A percentile compares a stretch with the other conserved stretches of the same genome.
These are phyloP conservation scores for Panurus biarmicus DNA, from an alignment of 2,113 vertebrate species.

Conservation along the genomic window DNA sequence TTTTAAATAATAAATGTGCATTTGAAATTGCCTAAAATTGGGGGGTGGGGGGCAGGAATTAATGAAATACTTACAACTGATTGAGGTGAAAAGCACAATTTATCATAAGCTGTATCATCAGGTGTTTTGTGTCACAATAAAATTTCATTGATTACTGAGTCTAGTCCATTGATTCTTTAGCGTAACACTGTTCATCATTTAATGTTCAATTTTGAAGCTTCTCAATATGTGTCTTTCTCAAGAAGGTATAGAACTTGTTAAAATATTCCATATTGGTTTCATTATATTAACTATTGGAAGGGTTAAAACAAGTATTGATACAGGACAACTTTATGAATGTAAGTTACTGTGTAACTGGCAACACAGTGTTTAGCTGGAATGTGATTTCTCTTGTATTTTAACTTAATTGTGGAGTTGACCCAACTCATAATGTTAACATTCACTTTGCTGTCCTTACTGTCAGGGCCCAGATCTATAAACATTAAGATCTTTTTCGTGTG, in stretches of 20 bases:
- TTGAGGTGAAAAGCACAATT: not conserved
- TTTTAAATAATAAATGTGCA: conserved; percentile 1
- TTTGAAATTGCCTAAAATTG: not conserved
- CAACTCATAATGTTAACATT: conserved; percentile 52
- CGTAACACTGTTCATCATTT: not conserved
- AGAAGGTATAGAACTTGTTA: not conserved
- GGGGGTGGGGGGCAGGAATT: not conserved
- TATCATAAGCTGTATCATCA: not conserved
- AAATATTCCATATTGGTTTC: not conserved
- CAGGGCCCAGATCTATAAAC: conserved; percentile 38
- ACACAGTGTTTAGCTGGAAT: conserved; percentile 36
- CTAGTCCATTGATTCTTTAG: not conserved
- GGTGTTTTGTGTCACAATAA: not conserved
- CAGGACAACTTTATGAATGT: conserved; percentile 1
- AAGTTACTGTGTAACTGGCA: conserved; percentile 29
- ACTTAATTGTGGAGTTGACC: not conserved
- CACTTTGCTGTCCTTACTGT: conserved; percentile 28
- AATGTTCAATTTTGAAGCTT: not conserved
- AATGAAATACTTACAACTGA: not conserved
- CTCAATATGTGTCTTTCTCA: not conserved
- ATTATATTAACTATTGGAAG: not conserved
- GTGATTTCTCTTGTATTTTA: conserved; percentile 21
- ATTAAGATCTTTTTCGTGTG: conserved; percentile 38
- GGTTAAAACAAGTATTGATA: not conserved
- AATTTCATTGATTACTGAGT: not conserved